These are phyloP conservation scores for Sthenelais limicola DNA, from an alignment of 2,888 invertebrate genomes.

Conservation along the genomic window DNA sequence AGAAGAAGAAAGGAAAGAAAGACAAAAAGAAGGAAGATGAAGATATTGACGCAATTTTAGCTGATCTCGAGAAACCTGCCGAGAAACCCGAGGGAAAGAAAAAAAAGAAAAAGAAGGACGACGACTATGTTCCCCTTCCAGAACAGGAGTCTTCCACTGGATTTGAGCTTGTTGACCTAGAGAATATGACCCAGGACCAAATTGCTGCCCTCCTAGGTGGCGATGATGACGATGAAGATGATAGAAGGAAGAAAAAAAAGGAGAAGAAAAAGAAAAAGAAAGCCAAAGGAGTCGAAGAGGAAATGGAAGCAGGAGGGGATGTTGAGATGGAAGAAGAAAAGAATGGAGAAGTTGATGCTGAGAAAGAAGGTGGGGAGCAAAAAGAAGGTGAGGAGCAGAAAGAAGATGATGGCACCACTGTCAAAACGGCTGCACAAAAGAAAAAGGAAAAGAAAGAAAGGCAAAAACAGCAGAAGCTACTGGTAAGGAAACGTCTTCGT, in stretches of 20 bases:
- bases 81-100: slow-evolving; percentile 53
- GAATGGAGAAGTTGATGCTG: slow-evolving; percentile 76
- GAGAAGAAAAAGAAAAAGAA: slow-evolving; percentile 62
- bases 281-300: slow-evolving; percentile 47
- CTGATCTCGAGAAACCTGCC: slow-evolving; percentile 63
- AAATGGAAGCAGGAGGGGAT: slow-evolving; percentile 81
- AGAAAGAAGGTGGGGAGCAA: slow-evolving; percentile 76
- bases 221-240: slow-evolving; percentile 52
- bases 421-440: slow-evolving; percentile 70
- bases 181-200: slow-evolving; percentile 46
- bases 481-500: too few relatives aligned
- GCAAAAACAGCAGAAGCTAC: slow-evolving; percentile 85
- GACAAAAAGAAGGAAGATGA: slow-evolving; percentile 58
- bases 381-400: slow-evolving; percentile 26
- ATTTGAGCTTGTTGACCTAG: slow-evolving; percentile 41
- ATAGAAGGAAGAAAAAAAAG: slow-evolving; percentile 57
- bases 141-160: slow-evolving; percentile 44
- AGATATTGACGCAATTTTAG: slow-evolving; percentile 69
- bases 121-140: background rate
- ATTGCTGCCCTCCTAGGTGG: slow-evolving; percentile 41
- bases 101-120: slow-evolving; percentile 52
- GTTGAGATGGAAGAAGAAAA: slow-evolving; percentile 87
- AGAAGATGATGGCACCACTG: slow-evolving; percentile 45
- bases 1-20: slow-evolving; percentile 31
- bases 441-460: slow-evolving; percentile 89